Evolutionary conservation across 1,140 invertebrate species (phyloP).

Genomic region (Stenopsyche tienmushanensis): DNA sequence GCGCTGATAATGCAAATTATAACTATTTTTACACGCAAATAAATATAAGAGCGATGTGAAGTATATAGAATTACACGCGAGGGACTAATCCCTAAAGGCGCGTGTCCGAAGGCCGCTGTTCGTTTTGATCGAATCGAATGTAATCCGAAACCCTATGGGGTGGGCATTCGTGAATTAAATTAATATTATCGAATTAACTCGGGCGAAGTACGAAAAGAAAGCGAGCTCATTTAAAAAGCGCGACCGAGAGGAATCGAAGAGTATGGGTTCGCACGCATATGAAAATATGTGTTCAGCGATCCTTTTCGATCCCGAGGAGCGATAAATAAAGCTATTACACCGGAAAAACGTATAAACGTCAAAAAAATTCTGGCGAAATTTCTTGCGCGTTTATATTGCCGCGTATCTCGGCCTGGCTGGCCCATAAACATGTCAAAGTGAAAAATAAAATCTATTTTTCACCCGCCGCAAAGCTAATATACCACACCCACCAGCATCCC

Average conservation of each 20-base stretch:
- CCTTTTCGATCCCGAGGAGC: constrained; percentile 16
- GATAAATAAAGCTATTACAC: constrained; percentile 33
- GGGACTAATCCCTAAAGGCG: too few species aligned
- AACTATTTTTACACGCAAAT: too few species aligned
- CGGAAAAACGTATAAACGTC: constrained; percentile 36
- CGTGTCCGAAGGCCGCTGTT: background rate
- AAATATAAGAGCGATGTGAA: too few species aligned
- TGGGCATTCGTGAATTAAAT: too few species aligned
- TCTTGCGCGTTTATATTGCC: constrained; percentile 19
- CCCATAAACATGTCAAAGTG: constrained; percentile 37
- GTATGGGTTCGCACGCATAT: too few species aligned
- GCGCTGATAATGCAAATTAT: too few species aligned
- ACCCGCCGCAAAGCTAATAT: constrained; percentile 31
- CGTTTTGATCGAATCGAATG: background rate
- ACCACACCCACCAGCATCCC: constrained; percentile 13
- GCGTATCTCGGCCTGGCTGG: constrained; percentile 23
- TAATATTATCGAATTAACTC: too few species aligned
- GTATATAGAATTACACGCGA: too few species aligned
- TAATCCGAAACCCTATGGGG: background rate
- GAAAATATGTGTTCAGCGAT: constrained; percentile 20
- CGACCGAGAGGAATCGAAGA: too few species aligned
- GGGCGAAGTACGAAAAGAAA: too few species aligned
- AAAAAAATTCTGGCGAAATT: constrained; percentile 29
- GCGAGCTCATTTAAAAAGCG: too few species aligned
- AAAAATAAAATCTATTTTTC: constrained; percentile 38